phyloP scores from a whole-genome alignment of 2,888 invertebrate species.

The Calameuta idolon region DNA sequence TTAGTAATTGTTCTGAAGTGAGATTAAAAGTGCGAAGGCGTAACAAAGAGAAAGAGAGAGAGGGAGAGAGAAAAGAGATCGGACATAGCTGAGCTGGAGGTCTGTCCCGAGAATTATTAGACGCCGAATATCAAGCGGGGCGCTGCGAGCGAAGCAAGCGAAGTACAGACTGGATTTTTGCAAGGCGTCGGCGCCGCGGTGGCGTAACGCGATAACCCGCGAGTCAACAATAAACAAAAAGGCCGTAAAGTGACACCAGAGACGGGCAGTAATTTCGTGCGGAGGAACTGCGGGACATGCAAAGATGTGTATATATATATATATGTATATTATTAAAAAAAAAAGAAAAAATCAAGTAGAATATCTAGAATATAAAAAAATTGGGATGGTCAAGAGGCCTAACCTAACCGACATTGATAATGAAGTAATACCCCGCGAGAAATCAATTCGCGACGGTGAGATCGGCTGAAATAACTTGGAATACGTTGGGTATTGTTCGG shows the following conservation, averaged over 20 bases:
- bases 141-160: background rate
- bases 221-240: conserved; percentile 19
- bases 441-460: background rate
- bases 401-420: background rate
- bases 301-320: background rate
- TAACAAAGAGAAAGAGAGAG: background rate
- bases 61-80: background rate
- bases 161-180: background rate
- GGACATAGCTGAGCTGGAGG: background rate
- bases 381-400: background rate
- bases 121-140: background rate
- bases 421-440: background rate
- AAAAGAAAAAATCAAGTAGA: background rate
- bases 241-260: conserved; percentile 6
- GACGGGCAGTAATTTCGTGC: background rate
- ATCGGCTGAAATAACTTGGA: background rate
- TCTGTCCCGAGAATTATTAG: background rate
- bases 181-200: conserved; percentile 17
- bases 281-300: background rate
- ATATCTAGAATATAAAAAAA: background rate
- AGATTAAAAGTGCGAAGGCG: background rate
- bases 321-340: no score
- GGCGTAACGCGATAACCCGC: conserved; percentile 29
- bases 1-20: background rate
- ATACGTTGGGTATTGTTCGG: background rate